phyloP scores from a whole-genome alignment of 2,113 vertebrate genomes.

The Trematomus loennbergii region DNA sequence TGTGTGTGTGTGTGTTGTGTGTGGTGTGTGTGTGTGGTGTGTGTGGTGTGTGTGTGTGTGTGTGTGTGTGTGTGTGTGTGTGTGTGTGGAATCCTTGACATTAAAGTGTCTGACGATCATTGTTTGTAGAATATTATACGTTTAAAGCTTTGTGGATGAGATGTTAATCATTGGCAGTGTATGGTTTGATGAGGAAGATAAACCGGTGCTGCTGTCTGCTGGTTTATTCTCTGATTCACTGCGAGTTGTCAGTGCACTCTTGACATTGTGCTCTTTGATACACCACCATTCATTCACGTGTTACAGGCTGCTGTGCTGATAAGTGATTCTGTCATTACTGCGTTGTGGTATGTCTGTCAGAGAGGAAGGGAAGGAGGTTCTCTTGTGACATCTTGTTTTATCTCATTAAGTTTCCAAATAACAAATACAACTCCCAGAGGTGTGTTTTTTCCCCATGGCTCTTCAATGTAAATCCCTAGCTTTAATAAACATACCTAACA shows the following conservation, averaged over 20 bases:
- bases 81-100: conserved; percentile 28
- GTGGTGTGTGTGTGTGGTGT: too few relatives aligned
- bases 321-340: conserved; percentile 47
- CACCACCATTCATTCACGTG: conserved; percentile 44
- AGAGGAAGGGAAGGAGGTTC: conserved; percentile 50
- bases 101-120: conserved; percentile 32
- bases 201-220: conserved; percentile 43
- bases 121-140: conserved; percentile 29
- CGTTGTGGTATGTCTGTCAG: conserved; percentile 38
- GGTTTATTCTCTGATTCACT: conserved; percentile 14
- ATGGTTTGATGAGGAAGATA: conserved; percentile 29
- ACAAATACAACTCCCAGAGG: conserved; percentile 55
- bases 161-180: conserved; percentile 37
- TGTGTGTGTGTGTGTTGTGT: too few relatives aligned
- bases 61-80: neutral
- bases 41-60: too few relatives aligned
- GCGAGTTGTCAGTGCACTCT: conserved; percentile 24
- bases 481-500: conserved; percentile 48
- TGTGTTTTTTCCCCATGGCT: conserved; percentile 2
- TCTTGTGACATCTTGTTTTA: conserved; percentile 53
- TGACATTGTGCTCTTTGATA: conserved; percentile 66
- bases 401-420: conserved; percentile 61
- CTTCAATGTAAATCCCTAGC: conserved; percentile 28
- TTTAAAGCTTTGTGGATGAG: conserved; percentile 36
- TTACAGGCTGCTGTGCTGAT: conserved; percentile 51